phyloP scores from a whole-genome alignment of 1,140 invertebrate genomes.

The Metopolophium dirhodum region DNA sequence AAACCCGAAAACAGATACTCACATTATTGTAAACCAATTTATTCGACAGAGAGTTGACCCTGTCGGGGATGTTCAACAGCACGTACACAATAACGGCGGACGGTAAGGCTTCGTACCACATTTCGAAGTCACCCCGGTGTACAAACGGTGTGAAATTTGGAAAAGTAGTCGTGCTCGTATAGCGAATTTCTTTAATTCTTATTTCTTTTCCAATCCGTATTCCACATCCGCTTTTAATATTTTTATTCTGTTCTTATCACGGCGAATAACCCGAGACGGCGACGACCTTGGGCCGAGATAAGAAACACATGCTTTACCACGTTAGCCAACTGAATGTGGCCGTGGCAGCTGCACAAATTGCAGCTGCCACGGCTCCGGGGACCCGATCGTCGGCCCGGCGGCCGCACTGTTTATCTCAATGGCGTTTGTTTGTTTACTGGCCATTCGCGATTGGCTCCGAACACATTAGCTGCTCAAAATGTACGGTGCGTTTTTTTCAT shows the following conservation, averaged over 20 bases:
- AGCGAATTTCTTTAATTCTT: not conserved
- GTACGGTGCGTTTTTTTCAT: slow-evolving; percentile 45
- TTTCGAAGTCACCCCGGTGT: not conserved
- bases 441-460: slow-evolving; percentile 35
- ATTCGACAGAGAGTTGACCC: not conserved
- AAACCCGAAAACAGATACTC: not conserved
- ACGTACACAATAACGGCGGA: slow-evolving; percentile 30
- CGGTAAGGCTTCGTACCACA: slow-evolving; percentile 55
- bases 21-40: slow-evolving; percentile 1
- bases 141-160: not conserved
- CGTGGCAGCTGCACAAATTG: not conserved
- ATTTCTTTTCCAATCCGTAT: not conserved
- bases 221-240: not conserved
- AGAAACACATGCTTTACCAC: not conserved
- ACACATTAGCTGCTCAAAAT: slow-evolving; percentile 52
- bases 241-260: not conserved
- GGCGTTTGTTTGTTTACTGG: slow-evolving; percentile 57
- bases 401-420: slow-evolving; percentile 51
- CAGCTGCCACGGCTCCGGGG: not conserved
- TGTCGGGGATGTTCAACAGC: slow-evolving; percentile 26
- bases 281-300: not conserved
- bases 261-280: not conserved
- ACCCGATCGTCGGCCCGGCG: not conserved
- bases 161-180: not conserved
- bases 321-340: not conserved